A percentile compares a stretch with the other conserved stretches of the same genome.
Conservation (phyloP, 2,797 vertebrate genomes). For the Halcyon smyrnensis region DNA sequence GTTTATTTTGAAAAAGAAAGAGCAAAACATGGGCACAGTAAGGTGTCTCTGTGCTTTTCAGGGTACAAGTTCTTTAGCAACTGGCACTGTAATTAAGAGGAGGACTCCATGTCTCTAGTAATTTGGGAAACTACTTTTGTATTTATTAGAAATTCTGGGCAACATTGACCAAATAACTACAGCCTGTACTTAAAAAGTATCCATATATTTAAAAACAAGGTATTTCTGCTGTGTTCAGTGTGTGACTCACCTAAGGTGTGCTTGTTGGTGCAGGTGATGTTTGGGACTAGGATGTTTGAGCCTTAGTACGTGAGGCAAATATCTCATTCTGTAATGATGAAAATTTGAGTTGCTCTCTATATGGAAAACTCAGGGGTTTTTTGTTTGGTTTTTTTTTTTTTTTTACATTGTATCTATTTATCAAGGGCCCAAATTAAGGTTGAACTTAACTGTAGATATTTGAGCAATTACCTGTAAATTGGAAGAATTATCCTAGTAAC, state of each 20-base stretch:
- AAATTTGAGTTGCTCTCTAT: neutral
- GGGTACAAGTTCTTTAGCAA: neutral
- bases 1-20: neutral
- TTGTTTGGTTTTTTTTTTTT: neutral
- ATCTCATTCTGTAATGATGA: neutral
- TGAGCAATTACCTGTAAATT: neutral
- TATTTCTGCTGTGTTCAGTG: neutral
- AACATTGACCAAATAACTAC: neutral
- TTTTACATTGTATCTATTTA: neutral
- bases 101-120: neutral
- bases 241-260: neutral
- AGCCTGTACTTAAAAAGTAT: neutral
- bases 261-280: neutral
- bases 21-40: neutral
- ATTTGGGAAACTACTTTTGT: neutral
- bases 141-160: neutral
- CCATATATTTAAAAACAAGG: neutral
- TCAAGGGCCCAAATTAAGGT: neutral
- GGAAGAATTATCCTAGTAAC: neutral
- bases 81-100: neutral
- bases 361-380: accelerated
- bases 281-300: neutral
- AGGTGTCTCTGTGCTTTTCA: neutral
- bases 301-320: neutral
- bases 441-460: neutral